Base-by-base conservation (phyloP, 2,888 invertebrate genomes). In the Synanthedon andrenaeformis region DNA sequence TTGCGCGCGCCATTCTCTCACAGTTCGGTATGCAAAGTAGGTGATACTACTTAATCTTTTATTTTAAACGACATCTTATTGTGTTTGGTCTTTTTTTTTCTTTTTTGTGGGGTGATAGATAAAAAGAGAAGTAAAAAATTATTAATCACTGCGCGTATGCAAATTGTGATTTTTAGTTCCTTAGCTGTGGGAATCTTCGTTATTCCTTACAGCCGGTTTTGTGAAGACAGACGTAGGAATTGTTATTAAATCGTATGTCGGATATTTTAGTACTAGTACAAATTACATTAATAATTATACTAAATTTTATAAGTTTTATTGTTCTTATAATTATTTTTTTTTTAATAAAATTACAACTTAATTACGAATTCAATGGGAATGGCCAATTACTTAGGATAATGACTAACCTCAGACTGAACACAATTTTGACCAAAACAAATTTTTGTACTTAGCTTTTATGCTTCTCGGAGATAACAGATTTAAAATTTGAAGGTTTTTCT, bases 1-100 rank as follows among this genome's bases (percentile, higher is more conserved):
- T 73, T 81, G 79, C 55, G 72, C 57, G 73, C 74, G 63, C 74
- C 65, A 71, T 86, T 86, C 83, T 82, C 86, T 85, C 80, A 82
- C 70, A 59, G 67, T 74, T 72, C 67, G 65, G 74, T 82, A 85
- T 87, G 87, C 82, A 86, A 84, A 51, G 86, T 86, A 61, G 59
- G 57, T 65, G 69, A 78, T 77, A 70, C 73, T 74, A 73, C 76
- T 75, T 79, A 79, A 84, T 87, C 87, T 83, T 87, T 87, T 87
- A 86, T 87, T 87, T 87, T 87, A 87, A 35, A 87, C 85, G 69
- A 73, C 78, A 79, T 82, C 83, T 73, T 79, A 79, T 87, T 87
- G 83, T 86, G 74, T 74, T 76, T 73, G 70, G 72, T 74, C 80
- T 69, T 73, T 83, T 76, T 70, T 75, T 61, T 60, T 35, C 10